Evolutionary conservation across 2,113 vertebrate genomes (phyloP).

Genomic region (Hypocryptadius cinnamomeus): DNA sequence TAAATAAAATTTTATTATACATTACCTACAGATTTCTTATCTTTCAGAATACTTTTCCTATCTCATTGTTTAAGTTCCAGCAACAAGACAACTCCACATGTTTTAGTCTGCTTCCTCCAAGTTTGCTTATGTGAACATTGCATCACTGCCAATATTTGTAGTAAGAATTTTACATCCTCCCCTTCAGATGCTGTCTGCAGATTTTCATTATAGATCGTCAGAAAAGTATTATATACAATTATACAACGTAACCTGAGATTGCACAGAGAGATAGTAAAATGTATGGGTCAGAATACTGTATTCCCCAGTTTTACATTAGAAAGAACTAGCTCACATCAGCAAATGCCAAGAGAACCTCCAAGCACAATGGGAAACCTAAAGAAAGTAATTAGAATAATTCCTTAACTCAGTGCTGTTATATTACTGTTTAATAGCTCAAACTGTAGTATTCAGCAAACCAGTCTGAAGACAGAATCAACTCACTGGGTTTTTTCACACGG

Average conservation of each 20-base stretch:
- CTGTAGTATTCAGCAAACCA: not conserved
- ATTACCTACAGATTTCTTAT: not conserved
- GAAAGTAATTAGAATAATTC: not conserved
- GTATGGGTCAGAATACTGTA: not conserved
- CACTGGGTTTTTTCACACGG: rapidly evolving
- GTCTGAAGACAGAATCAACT: not conserved
- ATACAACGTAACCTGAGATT: not conserved
- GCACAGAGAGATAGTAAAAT: not conserved
- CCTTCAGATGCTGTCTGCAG: not conserved
- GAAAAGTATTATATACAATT: not conserved
- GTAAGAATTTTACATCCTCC: not conserved
- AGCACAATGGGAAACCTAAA: not conserved
- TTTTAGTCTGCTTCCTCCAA: not conserved
- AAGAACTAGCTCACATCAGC: not conserved
- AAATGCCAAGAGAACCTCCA: not conserved
- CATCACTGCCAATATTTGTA: not conserved
- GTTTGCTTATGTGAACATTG: not conserved
- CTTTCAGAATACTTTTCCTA: not conserved
- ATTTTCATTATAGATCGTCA: not conserved
- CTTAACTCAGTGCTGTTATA: not conserved
- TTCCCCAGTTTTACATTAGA: not conserved
- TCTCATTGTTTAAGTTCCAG: not conserved
- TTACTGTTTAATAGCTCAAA: not conserved
- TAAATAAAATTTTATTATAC: not conserved
- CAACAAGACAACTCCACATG: not conserved